A percentile compares a stretch with the other conserved stretches of the same genome.
Evolutionary conservation across 2,888 invertebrate genomes (phyloP).

Genomic region (Notodonta dromedarius): DNA sequence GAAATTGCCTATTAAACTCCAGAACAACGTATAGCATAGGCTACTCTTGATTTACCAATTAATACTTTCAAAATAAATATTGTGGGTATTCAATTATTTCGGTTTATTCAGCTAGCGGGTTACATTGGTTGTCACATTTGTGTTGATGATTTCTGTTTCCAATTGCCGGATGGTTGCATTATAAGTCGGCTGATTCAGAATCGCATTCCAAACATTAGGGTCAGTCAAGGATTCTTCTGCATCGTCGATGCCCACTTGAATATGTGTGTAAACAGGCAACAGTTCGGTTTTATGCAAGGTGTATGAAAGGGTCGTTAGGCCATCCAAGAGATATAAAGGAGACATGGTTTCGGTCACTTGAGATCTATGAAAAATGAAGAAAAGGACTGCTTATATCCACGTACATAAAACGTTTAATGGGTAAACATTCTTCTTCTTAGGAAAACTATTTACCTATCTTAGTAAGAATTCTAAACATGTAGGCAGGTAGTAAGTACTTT

Average conservation of each 20-base stretch:
- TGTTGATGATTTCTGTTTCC: neutral
- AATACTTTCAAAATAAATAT: no score
- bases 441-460: no score
- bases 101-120: neutral
- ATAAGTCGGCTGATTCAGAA: neutral
- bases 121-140: neutral
- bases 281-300: conserved; percentile 27
- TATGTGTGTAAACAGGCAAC: conserved; percentile 40
- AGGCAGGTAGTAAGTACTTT: neutral
- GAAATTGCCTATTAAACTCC: no score
- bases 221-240: conserved; percentile 5
- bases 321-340: conserved; percentile 40
- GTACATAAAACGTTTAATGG: no score
- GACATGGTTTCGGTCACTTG: conserved; percentile 20
- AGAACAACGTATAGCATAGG: no score
- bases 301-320: conserved; percentile 44
- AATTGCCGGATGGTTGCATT: no score
- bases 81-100: neutral
- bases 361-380: conserved; percentile 17
- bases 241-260: conserved; percentile 37
- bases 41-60: no score
- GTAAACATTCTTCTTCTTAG: no score
- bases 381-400: neutral
- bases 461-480: no score
- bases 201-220: neutral